Conservation (phyloP, 2,113 vertebrate genomes). For the Nothobranchius furzeri region DNA sequence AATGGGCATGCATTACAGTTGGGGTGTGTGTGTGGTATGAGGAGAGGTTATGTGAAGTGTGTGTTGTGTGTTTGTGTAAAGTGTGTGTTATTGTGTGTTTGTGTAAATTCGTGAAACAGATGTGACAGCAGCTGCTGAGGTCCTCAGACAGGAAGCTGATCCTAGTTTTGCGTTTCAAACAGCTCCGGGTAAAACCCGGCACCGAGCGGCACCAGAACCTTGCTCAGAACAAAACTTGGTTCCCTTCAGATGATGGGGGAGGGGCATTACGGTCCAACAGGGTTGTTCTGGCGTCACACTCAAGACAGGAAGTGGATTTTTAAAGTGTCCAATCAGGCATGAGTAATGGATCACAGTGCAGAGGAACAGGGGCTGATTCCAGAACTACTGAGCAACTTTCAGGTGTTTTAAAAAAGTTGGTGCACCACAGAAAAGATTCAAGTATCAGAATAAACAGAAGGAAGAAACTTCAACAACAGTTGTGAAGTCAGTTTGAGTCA, state of each 20-base stretch:
- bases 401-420: too few species aligned
- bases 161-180: constrained; percentile 45
- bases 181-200: constrained; percentile 26
- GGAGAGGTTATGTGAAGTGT: too few species aligned
- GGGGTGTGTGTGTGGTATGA: neutral
- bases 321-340: constrained; percentile 13
- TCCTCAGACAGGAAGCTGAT: constrained; percentile 18
- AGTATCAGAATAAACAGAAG: too few species aligned
- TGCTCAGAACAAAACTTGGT: constrained; percentile 23
- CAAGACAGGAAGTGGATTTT: neutral
- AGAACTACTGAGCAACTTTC: too few species aligned
- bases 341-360: constrained; percentile 83
- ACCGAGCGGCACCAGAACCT: constrained; percentile 43
- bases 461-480: too few species aligned
- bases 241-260: constrained; percentile 42
- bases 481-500: too few species aligned
- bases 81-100: neutral
- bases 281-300: constrained; percentile 84
- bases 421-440: too few species aligned
- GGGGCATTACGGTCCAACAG: constrained; percentile 43
- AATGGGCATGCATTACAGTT: constrained; percentile 43
- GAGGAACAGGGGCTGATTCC: constrained; percentile 43
- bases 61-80: too few species aligned
- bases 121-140: constrained; percentile 36
- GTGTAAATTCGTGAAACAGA: constrained; percentile 8